A percentile compares a stretch with the other conserved stretches of the same genome.
Evolutionary conservation across 2,113 vertebrate species (phyloP).

Genomic region (Chaetodon auriga): DNA sequence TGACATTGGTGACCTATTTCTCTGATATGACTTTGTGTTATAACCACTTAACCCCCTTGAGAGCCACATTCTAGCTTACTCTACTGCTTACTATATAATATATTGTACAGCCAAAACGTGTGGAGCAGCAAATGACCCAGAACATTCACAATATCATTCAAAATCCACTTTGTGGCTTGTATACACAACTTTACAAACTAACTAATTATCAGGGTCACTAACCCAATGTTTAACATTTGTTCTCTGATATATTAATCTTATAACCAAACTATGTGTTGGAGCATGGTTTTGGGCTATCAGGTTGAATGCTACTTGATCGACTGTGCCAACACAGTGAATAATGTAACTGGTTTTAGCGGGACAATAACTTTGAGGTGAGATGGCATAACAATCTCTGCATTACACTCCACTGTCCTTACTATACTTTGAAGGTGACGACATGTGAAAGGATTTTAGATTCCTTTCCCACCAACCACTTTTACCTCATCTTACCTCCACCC

Average conservation of each 20-base stretch:
- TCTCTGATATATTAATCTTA: background rate
- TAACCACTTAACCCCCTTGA: background rate
- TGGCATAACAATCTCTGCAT: constrained; percentile 3
- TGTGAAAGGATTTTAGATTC: background rate
- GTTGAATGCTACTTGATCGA: background rate
- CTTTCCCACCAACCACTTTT: background rate
- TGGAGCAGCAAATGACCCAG: background rate
- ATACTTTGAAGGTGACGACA: constrained; percentile 11
- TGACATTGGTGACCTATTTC: background rate
- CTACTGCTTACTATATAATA: background rate
- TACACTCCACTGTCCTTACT: constrained; percentile 3
- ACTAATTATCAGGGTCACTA: background rate
- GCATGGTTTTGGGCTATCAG: background rate
- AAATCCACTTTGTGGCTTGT: background rate
- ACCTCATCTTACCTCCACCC: constrained; percentile 19
- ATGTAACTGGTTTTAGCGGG: background rate
- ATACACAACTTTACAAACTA: background rate
- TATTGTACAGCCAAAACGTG: background rate
- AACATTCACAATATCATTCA: background rate
- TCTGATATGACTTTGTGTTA: background rate
- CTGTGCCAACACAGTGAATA: background rate
- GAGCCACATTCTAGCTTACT: background rate
- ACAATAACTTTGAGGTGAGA: constrained; percentile 8
- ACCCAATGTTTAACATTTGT: background rate
- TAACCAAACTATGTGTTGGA: background rate